These are phyloP conservation scores for Chirona hameri DNA, from an alignment of 2,888 invertebrate genomes.

Conservation along the genomic window DNA sequence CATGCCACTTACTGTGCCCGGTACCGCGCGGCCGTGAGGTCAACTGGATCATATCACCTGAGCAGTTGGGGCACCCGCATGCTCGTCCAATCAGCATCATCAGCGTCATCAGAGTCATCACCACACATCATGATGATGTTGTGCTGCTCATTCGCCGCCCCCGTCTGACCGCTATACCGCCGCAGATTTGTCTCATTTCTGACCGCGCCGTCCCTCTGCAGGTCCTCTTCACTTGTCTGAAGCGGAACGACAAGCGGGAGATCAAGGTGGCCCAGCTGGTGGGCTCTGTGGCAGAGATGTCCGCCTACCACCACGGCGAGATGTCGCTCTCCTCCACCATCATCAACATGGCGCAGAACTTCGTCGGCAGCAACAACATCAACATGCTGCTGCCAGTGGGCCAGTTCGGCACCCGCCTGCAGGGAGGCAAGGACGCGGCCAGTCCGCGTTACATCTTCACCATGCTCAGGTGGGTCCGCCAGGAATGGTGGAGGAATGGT, in stretches of 20 bases:
- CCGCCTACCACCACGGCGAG: conserved; percentile 99
- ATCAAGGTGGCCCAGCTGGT: conserved; percentile 97
- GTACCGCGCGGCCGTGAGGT: no score
- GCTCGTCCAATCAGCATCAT: no score
- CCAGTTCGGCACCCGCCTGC: conserved; percentile 41
- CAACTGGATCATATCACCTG: no score
- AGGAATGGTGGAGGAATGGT: no score
- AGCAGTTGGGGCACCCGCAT: no score
- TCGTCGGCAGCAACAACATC: conserved; percentile 96
- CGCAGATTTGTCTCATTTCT: conserved; percentile 59
- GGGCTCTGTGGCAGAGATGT: conserved; percentile 94
- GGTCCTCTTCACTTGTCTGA: conserved; percentile 91
- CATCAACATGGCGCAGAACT: conserved; percentile 95
- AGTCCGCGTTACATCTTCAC: conserved; percentile 99
- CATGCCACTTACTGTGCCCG: no score
- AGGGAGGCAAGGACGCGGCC: conserved; percentile 94
- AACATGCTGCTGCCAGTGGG: conserved; percentile 92
- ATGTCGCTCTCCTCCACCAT: conserved; percentile 90
- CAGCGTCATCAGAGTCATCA: no score
- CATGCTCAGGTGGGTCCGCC: conserved; percentile 54
- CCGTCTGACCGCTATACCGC: conserved; percentile 39
- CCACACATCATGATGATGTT: no score
- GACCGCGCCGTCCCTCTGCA: conserved; percentile 52
- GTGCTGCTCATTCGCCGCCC: no score
- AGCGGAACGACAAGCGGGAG: conserved; percentile 91